Evolutionary conservation across 2,888 invertebrate species (phyloP).

Genomic region (Xanthorhoe spadicearia): DNA sequence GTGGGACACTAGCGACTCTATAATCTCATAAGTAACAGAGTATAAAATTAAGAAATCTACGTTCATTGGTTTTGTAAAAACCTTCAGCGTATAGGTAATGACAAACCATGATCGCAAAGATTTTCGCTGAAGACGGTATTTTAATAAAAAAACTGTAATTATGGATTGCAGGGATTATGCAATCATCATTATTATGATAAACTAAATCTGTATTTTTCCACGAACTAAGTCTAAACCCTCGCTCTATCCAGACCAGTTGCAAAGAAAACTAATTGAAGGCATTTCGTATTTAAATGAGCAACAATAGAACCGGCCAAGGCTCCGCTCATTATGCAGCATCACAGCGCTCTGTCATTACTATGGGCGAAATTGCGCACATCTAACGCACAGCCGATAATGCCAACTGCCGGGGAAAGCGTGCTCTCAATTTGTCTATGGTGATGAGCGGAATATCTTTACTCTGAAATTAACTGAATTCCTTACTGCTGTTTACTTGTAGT

Average conservation of each 20-base stretch:
- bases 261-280: conserved; percentile 11
- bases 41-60: too few species aligned
- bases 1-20: too few species aligned
- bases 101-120: too few species aligned
- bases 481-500: too few species aligned
- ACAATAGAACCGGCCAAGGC: conserved; percentile 69
- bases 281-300: conserved; percentile 40
- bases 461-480: conserved; percentile 28
- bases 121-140: too few species aligned
- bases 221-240: background rate
- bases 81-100: too few species aligned
- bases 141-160: too few species aligned
- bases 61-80: too few species aligned
- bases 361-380: conserved; percentile 82
- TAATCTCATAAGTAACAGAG: too few species aligned
- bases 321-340: conserved; percentile 81
- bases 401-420: conserved; percentile 71
- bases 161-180: too few species aligned
- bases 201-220: background rate
- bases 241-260: conserved; percentile 24
- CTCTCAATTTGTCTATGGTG: conserved; percentile 70
- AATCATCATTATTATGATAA: background rate
- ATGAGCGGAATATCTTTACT: conserved; percentile 51
- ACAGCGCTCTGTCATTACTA: conserved; percentile 82
- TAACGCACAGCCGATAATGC: conserved; percentile 75